phyloP scores from a whole-genome alignment of 2,888 invertebrate species.

The Drosophila dives region DNA sequence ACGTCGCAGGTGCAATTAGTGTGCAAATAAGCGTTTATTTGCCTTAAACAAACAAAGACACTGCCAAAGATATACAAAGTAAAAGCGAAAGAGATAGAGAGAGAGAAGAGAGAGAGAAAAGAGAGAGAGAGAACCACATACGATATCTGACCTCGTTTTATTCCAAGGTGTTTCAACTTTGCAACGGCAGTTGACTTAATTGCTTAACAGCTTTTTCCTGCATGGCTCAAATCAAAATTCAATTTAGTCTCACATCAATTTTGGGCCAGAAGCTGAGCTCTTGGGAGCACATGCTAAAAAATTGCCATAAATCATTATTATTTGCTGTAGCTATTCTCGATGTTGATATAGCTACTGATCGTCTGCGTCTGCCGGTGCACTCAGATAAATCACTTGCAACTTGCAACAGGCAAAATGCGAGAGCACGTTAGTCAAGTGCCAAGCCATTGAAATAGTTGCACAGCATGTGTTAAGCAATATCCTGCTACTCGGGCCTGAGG shows the following conservation, averaged over 20 bases:
- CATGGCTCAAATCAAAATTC: conserved; percentile 59
- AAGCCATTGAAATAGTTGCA: conserved; percentile 37
- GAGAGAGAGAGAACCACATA: conserved; percentile 4
- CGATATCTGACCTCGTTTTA: conserved; percentile 67
- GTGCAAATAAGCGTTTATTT: conserved; percentile 80
- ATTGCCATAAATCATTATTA: conserved; percentile 53
- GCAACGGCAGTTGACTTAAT: conserved; percentile 28
- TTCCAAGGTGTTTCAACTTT: conserved; percentile 54
- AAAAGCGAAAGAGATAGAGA: background rate
- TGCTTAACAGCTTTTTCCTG: conserved; percentile 9
- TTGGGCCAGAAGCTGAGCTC: conserved; percentile 16
- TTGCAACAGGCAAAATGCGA: conserved; percentile 37
- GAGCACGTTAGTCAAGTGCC: conserved; percentile 35
- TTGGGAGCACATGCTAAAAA: conserved; percentile 40
- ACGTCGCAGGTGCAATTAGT: conserved; percentile 81
- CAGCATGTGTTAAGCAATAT: conserved; percentile 37
- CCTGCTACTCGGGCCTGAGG: background rate
- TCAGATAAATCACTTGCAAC: conserved; percentile 52
- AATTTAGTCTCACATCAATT: conserved; percentile 53
- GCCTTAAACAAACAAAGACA: conserved; percentile 53
- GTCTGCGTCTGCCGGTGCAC: conserved; percentile 48
- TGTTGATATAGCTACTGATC: conserved; percentile 48
- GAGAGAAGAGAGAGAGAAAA: background rate
- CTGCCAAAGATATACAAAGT: conserved; percentile 7
- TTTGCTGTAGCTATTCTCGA: conserved; percentile 9